Evolutionary conservation across 2,888 invertebrate genomes (phyloP), one percentile per base, ranked within the genome.

Genomic region (Volucella bombylans): DNA sequence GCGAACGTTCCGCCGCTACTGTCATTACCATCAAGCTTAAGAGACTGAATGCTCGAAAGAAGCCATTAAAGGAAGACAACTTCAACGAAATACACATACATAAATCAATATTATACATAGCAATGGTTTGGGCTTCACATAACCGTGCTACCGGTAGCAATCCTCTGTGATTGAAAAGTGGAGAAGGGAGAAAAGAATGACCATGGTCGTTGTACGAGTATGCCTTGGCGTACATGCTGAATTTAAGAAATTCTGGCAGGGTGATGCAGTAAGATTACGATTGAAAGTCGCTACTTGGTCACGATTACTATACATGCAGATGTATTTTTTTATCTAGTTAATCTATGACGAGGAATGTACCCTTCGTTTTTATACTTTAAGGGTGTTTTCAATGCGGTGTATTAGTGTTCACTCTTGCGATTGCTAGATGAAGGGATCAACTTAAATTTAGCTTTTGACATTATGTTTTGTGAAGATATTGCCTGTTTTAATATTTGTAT

Each of bases 101-200:
- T 82, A 82, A 82, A 82, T 82, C 82, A 82, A 82, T 82, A 82
- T 82, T 76, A 76, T 31, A 31, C 31, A n/a, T 49, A 71, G 82
- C 72, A 72, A 82, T 82, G 82, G 77, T 62, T 72, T 77, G 49
- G 47, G 72, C 72, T 65, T 65, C 59, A 67, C 49, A 77, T 72
- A 82, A 77, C 82, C 77, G 72, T 82, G 82, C 65, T 82, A 82
- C 77, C 82, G 77, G 82, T 82, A 67, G 82, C 73, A 74, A 64
- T 54, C 38, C 45, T 61, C 43, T 38, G 59, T 74, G 77, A 38
- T 38, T 82, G 50, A 61, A 65, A 65, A 69, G 55, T 54, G 55
- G 54, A 43, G 43, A 15, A 38, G 52, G 50, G 31, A 45, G 72
- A 38, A 68, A 49, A 65, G 59, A 71, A 49, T 77, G 82, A 82